Evolutionary conservation across 2,888 invertebrate genomes (phyloP).

Genomic region (Apamea epomidion): DNA sequence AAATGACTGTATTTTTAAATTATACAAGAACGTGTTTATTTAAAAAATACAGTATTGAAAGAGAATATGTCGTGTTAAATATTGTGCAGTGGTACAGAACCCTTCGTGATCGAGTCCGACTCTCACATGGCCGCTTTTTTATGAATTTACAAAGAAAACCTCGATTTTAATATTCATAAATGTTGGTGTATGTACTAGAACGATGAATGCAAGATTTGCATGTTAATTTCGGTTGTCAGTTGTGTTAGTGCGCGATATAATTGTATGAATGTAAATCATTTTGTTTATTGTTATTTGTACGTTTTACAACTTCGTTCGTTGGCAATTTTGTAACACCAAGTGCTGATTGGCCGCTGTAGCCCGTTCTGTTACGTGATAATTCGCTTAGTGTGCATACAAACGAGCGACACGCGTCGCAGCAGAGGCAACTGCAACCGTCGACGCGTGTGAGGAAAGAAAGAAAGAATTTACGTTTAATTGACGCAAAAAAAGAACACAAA

Average conservation of each 20-base stretch:
- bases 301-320: slow-evolving; percentile 4
- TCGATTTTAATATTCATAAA: not conserved
- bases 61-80: too few relatives aligned
- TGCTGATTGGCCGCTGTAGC: not conserved
- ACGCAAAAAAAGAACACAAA: not conserved
- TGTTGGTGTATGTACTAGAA: not conserved
- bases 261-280: slow-evolving; percentile 22
- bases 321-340: not conserved
- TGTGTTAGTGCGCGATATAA: not conserved
- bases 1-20: too few relatives aligned
- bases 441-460: not conserved
- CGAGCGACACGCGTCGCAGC: too few relatives aligned
- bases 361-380: not conserved
- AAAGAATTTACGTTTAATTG: not conserved
- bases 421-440: not conserved
- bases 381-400: not conserved
- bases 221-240: slow-evolving; percentile 15
- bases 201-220: slow-evolving; percentile 10
- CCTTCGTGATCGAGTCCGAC: not conserved
- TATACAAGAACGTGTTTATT: too few relatives aligned
- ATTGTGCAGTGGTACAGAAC: too few relatives aligned
- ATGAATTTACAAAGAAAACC: not conserved
- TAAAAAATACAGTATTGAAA: too few relatives aligned
- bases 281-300: slow-evolving; percentile 21
- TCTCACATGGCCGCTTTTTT: not conserved